These are phyloP conservation scores for Drosophila recens DNA, from an alignment of 2,888 invertebrate species.

Conservation along the genomic window DNA sequence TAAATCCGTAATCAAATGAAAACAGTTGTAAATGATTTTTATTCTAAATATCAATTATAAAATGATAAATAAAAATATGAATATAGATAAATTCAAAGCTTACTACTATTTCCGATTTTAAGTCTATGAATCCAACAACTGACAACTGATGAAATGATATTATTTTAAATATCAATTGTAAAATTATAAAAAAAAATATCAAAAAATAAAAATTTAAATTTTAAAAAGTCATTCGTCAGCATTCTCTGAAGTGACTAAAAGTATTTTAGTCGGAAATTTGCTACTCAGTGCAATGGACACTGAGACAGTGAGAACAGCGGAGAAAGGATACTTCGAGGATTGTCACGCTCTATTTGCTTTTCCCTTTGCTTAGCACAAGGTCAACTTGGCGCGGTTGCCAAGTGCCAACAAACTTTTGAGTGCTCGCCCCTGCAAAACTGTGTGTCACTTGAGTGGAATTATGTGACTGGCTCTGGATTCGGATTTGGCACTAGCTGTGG, in stretches of 20 bases:
- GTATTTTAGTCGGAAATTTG: slow-evolving; percentile 11
- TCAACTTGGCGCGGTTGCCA: slow-evolving; percentile 70
- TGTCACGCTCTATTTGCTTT: slow-evolving; percentile 65
- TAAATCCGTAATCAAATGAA: too few relatives aligned
- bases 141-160: too few relatives aligned
- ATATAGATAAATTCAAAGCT: too few relatives aligned
- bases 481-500: slow-evolving; percentile 33
- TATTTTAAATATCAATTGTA: too few relatives aligned
- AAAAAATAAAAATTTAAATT: too few relatives aligned
- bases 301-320: neutral
- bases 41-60: too few relatives aligned
- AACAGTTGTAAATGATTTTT: too few relatives aligned
- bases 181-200: too few relatives aligned
- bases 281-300: slow-evolving; percentile 16
- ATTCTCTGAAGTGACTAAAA: slow-evolving; percentile 3
- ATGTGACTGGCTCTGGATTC: slow-evolving; percentile 62
- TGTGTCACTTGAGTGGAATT: slow-evolving; percentile 72
- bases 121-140: too few relatives aligned
- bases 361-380: slow-evolving; percentile 60
- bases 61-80: too few relatives aligned
- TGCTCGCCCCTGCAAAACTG: slow-evolving; percentile 33
- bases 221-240: too few relatives aligned
- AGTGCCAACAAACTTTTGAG: slow-evolving; percentile 73
- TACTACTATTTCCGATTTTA: too few relatives aligned
- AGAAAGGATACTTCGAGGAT: neutral